Conservation (phyloP, 2,113 vertebrate species). For the Bombycilla garrulus region DNA sequence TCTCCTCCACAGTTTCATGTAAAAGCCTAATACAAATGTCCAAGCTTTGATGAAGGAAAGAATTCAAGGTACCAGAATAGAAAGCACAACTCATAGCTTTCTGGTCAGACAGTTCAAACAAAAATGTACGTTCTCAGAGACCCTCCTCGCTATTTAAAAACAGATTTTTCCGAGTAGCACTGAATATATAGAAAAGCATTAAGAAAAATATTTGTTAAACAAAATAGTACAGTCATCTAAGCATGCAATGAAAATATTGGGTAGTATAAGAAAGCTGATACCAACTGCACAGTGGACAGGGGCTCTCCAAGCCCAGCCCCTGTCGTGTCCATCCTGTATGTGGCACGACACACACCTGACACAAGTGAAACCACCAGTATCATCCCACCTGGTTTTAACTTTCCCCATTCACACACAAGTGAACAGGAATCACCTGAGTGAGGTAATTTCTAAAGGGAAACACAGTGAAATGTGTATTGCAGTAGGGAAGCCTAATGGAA, state of each 20-base stretch:
- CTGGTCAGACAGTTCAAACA: background rate
- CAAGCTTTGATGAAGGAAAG: background rate
- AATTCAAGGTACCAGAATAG: background rate
- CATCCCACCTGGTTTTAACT: background rate
- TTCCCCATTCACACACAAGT: background rate
- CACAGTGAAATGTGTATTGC: fast-evolving
- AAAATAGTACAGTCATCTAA: background rate
- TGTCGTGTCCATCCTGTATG: background rate
- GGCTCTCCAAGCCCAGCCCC: background rate
- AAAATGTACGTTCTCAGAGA: background rate
- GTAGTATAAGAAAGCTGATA: background rate
- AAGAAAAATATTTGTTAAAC: background rate
- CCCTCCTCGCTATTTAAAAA: background rate
- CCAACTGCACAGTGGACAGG: background rate
- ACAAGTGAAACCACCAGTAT: fast-evolving
- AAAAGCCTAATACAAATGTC: background rate
- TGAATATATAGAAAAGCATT: background rate
- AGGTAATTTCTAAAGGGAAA: background rate
- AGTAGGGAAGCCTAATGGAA: background rate
- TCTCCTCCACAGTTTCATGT: background rate
- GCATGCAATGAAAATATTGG: background rate
- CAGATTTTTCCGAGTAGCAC: background rate
- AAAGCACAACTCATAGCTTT: background rate
- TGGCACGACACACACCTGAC: background rate
- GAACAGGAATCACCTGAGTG: background rate